Base-by-base conservation (phyloP, 2,888 invertebrate genomes). In the Polietes domitor region DNA sequence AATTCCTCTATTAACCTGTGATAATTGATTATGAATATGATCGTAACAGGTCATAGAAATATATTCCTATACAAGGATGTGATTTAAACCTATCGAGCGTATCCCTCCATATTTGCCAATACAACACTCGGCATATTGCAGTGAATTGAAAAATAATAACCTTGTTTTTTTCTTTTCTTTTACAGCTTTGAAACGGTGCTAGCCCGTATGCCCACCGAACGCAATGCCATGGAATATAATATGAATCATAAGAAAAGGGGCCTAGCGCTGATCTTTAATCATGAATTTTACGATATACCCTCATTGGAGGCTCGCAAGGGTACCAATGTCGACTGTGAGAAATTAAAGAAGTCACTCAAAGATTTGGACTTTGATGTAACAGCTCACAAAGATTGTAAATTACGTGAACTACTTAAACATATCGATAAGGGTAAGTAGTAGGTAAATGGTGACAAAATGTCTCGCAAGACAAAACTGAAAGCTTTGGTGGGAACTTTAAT, bases 231-330 rank as follows among this genome's bases (percentile, higher is more conserved):
- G 0, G 95, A 96, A 89, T 98, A 98, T 91, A 97, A 96, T 87
- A 98, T 98, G 98, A 94, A 95, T 88, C 96, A 98, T 91, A 93
- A 94, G 86, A 93, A 94, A 83, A 94, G 98, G 78, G 98, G 98
- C 3, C 92, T 95, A 86, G 98, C 98, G 3, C 91, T 98, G 17
- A 97, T 98, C 89, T 97, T 98, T 89, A 98, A 98, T 91, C 98
- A 98, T 90, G 96, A 97, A 92, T 93, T 94, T 88, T 98, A 98
- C 89, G 94, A 95, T 85, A 94, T 95, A 80, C 94, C 94, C 82
- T 94, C 94, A 88, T 91, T 97, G 80, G 96, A 95, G 90, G 91
- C 94, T 12, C 94, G 97, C 80, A 94, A 95, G 86, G 98, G 98
- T 0, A 98, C 98, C 0, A 96, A 97, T 89, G 95, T 96, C 61